Evolutionary conservation across 2,113 vertebrate species (phyloP).

Genomic region (Tretioscincus oriximinensis): DNA sequence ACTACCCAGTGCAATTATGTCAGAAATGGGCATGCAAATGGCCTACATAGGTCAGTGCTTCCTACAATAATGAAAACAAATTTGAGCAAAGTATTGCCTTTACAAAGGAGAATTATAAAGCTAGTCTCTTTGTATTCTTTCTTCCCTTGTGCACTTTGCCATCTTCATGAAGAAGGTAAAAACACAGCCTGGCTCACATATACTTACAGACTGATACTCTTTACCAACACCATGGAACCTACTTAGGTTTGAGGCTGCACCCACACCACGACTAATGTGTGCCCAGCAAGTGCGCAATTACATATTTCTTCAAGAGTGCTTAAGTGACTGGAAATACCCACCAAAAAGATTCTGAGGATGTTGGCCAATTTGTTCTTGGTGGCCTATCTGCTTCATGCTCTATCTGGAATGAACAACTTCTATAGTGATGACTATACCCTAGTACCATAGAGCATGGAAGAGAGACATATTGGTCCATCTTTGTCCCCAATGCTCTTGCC

Average conservation of each 20-base stretch:
- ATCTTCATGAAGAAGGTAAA: neutral
- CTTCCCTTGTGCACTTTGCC: neutral
- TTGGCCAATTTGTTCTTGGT: too few relatives aligned
- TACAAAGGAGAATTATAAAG: neutral
- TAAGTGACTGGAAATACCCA: too few relatives aligned
- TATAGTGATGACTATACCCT: too few relatives aligned
- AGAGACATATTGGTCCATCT: too few relatives aligned
- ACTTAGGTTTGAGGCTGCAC: neutral
- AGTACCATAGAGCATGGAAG: too few relatives aligned
- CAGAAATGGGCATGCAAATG: neutral
- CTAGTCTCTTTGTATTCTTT: neutral
- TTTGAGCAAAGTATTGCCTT: neutral
- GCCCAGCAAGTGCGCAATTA: too few relatives aligned
- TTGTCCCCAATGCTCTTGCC: too few relatives aligned
- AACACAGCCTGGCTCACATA: neutral
- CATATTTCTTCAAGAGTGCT: too few relatives aligned
- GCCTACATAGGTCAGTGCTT: neutral
- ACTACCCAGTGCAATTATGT: neutral
- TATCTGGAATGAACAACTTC: too few relatives aligned
- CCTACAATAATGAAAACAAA: neutral
- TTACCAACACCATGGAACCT: neutral
- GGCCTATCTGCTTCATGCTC: too few relatives aligned
- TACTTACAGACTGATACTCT: neutral
- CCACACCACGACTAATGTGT: too few relatives aligned
- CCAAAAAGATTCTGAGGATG: too few relatives aligned